Conservation (phyloP, 2,113 vertebrate genomes). For the Platycercus adscitus region DNA sequence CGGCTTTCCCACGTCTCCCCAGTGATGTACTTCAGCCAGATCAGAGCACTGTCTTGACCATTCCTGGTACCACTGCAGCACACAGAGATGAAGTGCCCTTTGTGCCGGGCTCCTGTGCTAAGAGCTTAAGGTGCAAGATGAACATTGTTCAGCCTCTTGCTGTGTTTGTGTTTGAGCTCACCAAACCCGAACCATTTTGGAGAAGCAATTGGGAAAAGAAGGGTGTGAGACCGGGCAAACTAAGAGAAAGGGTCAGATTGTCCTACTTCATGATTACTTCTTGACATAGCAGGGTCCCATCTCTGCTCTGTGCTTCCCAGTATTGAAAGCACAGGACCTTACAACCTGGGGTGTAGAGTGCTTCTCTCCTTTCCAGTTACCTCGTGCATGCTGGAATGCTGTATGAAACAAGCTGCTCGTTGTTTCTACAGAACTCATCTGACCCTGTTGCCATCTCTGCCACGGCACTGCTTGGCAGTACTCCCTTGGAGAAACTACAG, state of each 20-base stretch:
- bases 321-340: background rate
- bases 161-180: background rate
- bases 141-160: background rate
- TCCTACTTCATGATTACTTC: background rate
- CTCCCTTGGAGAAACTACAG: conserved; percentile 52
- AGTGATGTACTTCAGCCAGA: background rate
- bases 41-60: background rate
- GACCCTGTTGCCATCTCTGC: conserved; percentile 13
- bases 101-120: background rate
- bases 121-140: background rate
- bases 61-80: background rate
- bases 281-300: background rate
- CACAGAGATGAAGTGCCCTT: background rate
- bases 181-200: rapidly evolving
- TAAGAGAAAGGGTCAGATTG: background rate
- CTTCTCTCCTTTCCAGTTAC: background rate
- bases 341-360: background rate
- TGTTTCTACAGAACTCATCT: background rate
- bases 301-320: background rate
- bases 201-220: background rate
- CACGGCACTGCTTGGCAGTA: conserved; percentile 6
- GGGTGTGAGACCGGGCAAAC: background rate
- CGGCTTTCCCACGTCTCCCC: background rate
- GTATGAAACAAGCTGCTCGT: background rate
- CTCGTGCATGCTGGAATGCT: background rate